Evolutionary conservation across 2,888 invertebrate genomes (phyloP).

Genomic region (Cephus sareptanus): DNA sequence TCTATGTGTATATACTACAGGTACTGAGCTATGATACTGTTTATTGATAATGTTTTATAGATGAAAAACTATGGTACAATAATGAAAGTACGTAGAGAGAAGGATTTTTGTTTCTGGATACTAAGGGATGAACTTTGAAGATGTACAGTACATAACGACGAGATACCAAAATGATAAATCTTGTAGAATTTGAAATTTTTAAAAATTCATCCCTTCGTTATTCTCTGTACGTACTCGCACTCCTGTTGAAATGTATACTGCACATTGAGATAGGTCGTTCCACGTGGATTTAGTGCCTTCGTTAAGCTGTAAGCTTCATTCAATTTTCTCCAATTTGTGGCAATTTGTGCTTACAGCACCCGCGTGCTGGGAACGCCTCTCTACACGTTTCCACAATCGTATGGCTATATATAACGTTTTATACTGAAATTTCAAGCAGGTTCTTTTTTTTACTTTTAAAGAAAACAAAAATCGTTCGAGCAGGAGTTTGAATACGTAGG

Average conservation of each 20-base stretch:
- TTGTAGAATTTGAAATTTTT: neutral
- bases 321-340: conserved; percentile 65
- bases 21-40: neutral
- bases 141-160: too few species aligned
- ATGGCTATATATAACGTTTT: neutral
- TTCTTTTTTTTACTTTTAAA: neutral
- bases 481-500: neutral
- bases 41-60: neutral
- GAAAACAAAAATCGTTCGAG: neutral
- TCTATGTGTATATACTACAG: neutral
- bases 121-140: neutral
- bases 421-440: neutral
- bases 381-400: neutral
- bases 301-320: conserved; percentile 63
- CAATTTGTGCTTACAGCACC: conserved; percentile 62
- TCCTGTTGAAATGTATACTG: conserved; percentile 47
- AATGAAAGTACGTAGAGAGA: neutral
- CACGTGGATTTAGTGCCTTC: conserved; percentile 60
- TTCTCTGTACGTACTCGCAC: conserved; percentile 16
- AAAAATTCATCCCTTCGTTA: neutral
- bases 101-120: neutral
- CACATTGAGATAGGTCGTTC: conserved; percentile 60
- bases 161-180: neutral
- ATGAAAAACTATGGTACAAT: neutral
- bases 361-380: conserved; percentile 6